A percentile compares a stretch with the other conserved stretches of the same genome.
These are phyloP conservation scores for Isurus oxyrinchus DNA, from an alignment of 2,113 vertebrate genomes.

Conservation along the genomic window DNA sequence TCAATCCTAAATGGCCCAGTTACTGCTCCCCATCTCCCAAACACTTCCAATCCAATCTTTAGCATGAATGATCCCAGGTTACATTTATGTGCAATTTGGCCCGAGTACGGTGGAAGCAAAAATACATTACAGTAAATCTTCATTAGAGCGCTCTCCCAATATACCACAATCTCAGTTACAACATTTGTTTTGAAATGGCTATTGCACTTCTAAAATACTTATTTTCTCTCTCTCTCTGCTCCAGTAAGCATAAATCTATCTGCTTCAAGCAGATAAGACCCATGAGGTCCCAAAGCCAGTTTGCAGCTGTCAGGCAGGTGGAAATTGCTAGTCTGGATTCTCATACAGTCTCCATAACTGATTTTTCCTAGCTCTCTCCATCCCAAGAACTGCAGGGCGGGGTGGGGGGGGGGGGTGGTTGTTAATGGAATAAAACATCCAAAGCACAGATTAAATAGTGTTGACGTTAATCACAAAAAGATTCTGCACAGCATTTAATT, in stretches of 20 bases:
- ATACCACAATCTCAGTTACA: conserved; percentile 13
- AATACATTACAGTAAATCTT: conserved; percentile 8
- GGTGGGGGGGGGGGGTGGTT: too few species aligned
- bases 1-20: neutral
- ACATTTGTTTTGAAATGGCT: conserved; percentile 30
- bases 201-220: neutral
- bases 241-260: neutral
- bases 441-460: neutral
- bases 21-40: neutral
- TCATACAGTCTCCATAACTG: neutral
- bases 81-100: neutral
- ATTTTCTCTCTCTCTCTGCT: neutral
- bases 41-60: neutral
- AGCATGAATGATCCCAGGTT: conserved; percentile 14
- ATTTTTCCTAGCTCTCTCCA: neutral
- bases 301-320: neutral
- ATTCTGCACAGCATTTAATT: neutral
- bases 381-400: too few species aligned
- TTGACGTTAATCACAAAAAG: neutral
- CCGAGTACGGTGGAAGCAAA: neutral
- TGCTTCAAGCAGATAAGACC: neutral
- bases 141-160: neutral
- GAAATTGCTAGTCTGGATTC: neutral
- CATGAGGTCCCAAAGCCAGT: neutral
- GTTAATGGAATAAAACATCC: neutral